A percentile compares a stretch with the other conserved stretches of the same genome.
Evolutionary conservation across 2,113 vertebrate genomes (phyloP).

Genomic region (Cheirogaleus medius): DNA sequence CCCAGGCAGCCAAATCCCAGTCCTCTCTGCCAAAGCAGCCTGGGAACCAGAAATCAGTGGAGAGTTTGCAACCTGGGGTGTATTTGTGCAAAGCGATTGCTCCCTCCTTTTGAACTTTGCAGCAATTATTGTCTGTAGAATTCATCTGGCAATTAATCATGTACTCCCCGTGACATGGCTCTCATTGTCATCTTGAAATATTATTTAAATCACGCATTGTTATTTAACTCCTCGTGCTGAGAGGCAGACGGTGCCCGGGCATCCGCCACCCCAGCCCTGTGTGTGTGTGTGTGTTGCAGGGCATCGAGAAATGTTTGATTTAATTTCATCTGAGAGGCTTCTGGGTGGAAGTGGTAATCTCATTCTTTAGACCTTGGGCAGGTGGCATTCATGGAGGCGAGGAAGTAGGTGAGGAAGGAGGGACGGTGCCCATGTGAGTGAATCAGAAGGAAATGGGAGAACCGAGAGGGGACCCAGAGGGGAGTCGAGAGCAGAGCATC

Average conservation of each 20-base stretch:
- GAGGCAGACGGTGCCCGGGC: neutral
- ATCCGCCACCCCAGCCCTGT: neutral
- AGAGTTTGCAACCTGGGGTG: neutral
- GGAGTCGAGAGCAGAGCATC: neutral
- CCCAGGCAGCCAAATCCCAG: neutral
- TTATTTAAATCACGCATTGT: neutral
- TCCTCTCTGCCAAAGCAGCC: neutral
- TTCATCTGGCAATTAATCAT: neutral
- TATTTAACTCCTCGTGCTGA: neutral
- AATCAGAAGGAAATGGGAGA: neutral
- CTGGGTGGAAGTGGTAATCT: neutral
- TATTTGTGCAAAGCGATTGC: neutral
- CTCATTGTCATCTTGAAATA: neutral
- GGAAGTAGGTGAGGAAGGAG: neutral
- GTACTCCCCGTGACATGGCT: neutral
- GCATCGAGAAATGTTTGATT: neutral
- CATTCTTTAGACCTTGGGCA: neutral
- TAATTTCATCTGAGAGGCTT: neutral
- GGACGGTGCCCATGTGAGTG: rapidly evolving
- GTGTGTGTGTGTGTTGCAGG: neutral
- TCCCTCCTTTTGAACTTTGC: neutral
- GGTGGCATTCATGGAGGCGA: neutral
- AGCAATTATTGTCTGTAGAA: neutral
- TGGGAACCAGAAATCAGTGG: neutral
- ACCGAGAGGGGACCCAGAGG: neutral